Percentiles rank a stretch among this genome's conserved stretches.
Conservation (phyloP, 2,113 vertebrate species). For the Thunnus maccoyii region DNA sequence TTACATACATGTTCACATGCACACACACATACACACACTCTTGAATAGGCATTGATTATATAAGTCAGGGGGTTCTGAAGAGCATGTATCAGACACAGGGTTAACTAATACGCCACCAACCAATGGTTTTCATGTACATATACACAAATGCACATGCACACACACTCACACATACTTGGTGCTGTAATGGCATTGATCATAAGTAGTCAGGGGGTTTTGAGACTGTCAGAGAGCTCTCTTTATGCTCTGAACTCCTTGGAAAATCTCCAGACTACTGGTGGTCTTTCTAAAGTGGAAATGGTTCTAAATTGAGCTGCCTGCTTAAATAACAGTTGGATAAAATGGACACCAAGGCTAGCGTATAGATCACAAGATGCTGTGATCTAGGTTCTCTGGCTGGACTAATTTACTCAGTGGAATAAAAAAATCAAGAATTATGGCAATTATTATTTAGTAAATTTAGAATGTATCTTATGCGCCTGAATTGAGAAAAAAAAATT, state of each 20-base stretch:
- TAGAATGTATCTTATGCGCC: background rate
- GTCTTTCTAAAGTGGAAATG: conserved; percentile 32
- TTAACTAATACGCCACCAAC: conserved; percentile 37
- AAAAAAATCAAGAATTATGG: background rate
- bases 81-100: conserved; percentile 39
- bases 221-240: conserved; percentile 37
- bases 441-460: background rate
- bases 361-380: conserved; percentile 23
- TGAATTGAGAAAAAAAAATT: too few relatives aligned
- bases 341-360: background rate
- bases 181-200: conserved; percentile 45
- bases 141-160: background rate
- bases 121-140: background rate
- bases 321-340: conserved; percentile 34
- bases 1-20: background rate
- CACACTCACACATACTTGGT: conserved; percentile 16
- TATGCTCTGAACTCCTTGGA: conserved; percentile 29
- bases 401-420: background rate
- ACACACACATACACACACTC: background rate
- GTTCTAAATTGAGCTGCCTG: conserved; percentile 24
- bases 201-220: conserved; percentile 34
- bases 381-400: background rate
- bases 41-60: conserved; percentile 35
- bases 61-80: conserved; percentile 35
- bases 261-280: conserved; percentile 21